Evolutionary conservation across 2,797 vertebrate genomes (phyloP).

Genomic region (Trematomus bernacchii): DNA sequence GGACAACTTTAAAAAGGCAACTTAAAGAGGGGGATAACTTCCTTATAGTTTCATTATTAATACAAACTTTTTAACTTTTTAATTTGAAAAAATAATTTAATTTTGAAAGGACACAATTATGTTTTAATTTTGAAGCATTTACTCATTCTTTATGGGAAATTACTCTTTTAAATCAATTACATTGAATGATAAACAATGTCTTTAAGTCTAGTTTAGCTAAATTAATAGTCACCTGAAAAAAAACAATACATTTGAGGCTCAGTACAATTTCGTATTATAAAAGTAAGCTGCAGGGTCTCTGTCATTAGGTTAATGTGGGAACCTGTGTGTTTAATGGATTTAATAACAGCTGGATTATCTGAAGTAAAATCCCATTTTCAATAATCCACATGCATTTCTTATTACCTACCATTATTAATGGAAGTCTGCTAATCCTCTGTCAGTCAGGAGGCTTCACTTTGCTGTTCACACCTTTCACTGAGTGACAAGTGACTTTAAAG

Average conservation of each 20-base stretch:
- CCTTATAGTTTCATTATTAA: background rate
- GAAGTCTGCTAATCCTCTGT: conserved; percentile 26
- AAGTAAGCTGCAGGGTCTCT: background rate
- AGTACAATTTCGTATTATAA: background rate
- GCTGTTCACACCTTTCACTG: conserved; percentile 17
- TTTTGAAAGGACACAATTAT: background rate
- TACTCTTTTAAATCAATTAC: background rate
- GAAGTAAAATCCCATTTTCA: conserved; percentile 36
- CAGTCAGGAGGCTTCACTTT: background rate
- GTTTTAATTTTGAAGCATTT: background rate
- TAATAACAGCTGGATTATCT: conserved; percentile 56
- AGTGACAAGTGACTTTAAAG: background rate
- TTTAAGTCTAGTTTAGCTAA: too few species aligned
- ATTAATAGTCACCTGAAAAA: background rate
- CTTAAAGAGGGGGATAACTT: background rate
- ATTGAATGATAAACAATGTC: background rate
- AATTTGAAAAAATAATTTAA: background rate
- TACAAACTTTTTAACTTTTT: too few species aligned
- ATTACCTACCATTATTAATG: conserved; percentile 16
- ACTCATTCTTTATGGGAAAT: background rate
- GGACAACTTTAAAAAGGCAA: background rate
- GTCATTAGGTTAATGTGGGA: conserved; percentile 30
- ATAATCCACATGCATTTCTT: conserved; percentile 43
- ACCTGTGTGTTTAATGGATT: conserved; percentile 44
- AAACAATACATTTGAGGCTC: background rate